phyloP scores from a whole-genome alignment of 2,797 vertebrate species.

The Enteromius argenteus region DNA sequence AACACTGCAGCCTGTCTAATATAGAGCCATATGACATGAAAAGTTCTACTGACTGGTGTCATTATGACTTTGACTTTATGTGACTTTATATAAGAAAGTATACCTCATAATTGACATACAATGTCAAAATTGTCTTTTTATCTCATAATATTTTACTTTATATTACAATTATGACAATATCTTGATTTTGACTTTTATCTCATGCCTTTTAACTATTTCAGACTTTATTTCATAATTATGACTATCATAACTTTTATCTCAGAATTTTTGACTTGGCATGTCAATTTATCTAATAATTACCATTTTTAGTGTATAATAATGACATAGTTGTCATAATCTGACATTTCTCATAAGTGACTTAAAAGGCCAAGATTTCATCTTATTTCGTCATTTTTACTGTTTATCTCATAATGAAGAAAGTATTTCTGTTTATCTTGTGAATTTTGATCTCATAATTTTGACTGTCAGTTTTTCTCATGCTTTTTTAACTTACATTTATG shows the following conservation, averaged over 20 bases:
- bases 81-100: no score
- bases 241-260: not conserved
- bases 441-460: not conserved
- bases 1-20: not conserved
- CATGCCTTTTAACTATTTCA: not conserved
- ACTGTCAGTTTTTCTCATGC: not conserved
- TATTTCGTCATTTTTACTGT: not conserved
- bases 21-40: not conserved
- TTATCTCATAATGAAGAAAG: not conserved
- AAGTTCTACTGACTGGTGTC: not conserved
- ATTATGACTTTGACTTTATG: not conserved
- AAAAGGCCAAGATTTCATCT: not conserved
- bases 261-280: not conserved
- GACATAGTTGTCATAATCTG: not conserved
- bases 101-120: not conserved
- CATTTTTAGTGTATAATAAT: not conserved
- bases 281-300: not conserved
- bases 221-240: not conserved
- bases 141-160: not conserved
- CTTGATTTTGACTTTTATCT: not conserved
- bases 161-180: not conserved
- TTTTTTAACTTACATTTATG: no score
- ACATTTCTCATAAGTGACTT: not conserved
- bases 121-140: not conserved
- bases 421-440: not conserved